Percentiles rank a stretch among this genome's conserved stretches.
phyloP scores from a whole-genome alignment of 1,140 invertebrate species.

The Ceratoteleas bidentatus region DNA sequence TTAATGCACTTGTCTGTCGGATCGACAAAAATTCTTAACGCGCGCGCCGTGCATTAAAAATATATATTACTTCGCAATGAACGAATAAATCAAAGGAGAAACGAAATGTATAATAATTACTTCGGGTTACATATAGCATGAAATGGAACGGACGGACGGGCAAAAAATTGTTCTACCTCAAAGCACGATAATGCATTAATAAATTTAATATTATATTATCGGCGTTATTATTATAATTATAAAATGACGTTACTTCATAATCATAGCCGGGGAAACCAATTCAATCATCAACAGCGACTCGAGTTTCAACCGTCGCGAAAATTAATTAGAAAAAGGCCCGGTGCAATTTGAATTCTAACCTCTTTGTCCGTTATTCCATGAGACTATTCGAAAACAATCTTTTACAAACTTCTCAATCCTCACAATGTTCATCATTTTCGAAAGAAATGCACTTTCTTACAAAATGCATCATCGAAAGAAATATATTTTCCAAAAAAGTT shows the following conservation, averaged over 20 bases:
- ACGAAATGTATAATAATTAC: conserved; percentile 57
- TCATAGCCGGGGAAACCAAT: conserved; percentile 40
- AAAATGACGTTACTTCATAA: conserved; percentile 45
- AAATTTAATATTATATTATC: conserved; percentile 46
- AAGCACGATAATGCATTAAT: conserved; percentile 54
- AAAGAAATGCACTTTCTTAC: no score
- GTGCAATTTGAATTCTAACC: conserved; percentile 16
- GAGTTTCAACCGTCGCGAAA: conserved; percentile 24
- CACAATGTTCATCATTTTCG: no score
- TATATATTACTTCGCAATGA: conserved; percentile 53
- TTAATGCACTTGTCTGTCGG: conserved; percentile 45
- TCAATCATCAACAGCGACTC: conserved; percentile 20
- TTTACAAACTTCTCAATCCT: not conserved
- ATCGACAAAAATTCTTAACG: conserved; percentile 47
- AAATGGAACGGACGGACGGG: conserved; percentile 40
- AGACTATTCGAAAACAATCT: conserved; percentile 8
- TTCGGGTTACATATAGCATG: conserved; percentile 43
- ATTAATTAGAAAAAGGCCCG: conserved; percentile 45
- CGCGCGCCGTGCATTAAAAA: conserved; percentile 47
- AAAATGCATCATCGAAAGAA: no score
- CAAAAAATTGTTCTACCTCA: conserved; percentile 50
- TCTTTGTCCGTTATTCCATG: conserved; percentile 22
- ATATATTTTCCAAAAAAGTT: no score
- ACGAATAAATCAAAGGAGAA: conserved; percentile 58
- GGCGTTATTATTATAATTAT: conserved; percentile 50